Evolutionary conservation across 2,113 vertebrate genomes (phyloP).

Genomic region (Saguinus imperator): DNA sequence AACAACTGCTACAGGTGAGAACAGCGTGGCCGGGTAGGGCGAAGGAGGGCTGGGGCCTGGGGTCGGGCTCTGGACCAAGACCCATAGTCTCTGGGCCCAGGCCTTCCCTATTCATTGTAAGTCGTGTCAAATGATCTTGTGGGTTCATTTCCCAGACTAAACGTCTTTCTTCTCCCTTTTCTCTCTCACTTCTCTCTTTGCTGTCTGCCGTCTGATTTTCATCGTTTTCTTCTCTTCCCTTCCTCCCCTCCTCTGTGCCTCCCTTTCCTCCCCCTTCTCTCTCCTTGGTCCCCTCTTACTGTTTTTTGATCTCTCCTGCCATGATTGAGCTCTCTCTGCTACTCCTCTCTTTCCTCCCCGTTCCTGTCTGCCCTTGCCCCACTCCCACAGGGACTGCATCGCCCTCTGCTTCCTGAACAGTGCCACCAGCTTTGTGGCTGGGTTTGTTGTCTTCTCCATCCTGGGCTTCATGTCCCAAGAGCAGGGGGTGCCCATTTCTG

Average conservation of each 20-base stretch:
- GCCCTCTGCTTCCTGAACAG: slow-evolving; percentile 91
- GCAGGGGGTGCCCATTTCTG: slow-evolving; percentile 92
- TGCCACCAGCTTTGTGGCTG: slow-evolving; percentile 90
- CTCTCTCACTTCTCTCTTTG: not conserved
- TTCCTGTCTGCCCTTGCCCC: not conserved
- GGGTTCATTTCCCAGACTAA: not conserved
- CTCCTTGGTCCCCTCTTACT: not conserved
- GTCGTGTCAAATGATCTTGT: not conserved
- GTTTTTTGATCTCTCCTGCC: not conserved
- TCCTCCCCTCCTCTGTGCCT: not conserved
- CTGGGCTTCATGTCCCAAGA: slow-evolving; percentile 96
- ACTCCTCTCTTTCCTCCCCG: not conserved
- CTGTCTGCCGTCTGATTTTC: not conserved
- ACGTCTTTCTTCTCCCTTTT: not conserved
- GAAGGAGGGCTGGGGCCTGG: not conserved
- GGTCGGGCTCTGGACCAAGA: not conserved
- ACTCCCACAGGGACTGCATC: slow-evolving; percentile 87
- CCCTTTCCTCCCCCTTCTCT: not conserved
- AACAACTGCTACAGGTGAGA: slow-evolving; percentile 95
- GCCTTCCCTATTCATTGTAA: not conserved
- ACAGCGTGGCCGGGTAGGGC: not conserved
- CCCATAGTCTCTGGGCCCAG: not conserved
- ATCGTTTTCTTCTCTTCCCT: not conserved
- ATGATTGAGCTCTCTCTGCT: not conserved
- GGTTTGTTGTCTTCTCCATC: slow-evolving; percentile 93